Evolutionary conservation across 2,888 invertebrate genomes (phyloP).

Genomic region (Drosophila mimica): DNA sequence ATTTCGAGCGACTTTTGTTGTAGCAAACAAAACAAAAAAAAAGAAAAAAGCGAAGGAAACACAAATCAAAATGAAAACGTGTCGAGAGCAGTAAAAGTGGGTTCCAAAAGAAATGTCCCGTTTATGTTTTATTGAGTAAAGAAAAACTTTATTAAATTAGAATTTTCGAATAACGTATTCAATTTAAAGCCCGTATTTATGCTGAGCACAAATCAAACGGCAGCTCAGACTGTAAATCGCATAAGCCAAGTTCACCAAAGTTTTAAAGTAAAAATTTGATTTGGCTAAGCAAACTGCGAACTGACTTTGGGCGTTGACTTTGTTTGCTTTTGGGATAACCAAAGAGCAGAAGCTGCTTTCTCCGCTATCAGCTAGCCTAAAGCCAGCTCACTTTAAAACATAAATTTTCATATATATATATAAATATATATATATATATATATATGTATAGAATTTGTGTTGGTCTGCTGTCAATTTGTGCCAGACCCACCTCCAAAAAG

Average conservation of each 20-base stretch:
- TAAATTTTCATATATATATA: slow-evolving; percentile 28
- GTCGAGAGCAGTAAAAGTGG: slow-evolving; percentile 4
- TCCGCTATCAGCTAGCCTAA: slow-evolving; percentile 23
- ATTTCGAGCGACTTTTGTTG: slow-evolving; percentile 58
- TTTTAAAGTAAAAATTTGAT: slow-evolving; percentile 40
- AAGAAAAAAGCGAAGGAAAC: slow-evolving; percentile 3
- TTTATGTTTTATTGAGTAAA: background rate
- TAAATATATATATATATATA: background rate
- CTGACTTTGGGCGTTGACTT: slow-evolving; percentile 7
- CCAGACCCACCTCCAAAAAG: slow-evolving; percentile 38
- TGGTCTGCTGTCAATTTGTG: slow-evolving; percentile 56
- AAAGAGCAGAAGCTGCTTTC: slow-evolving; percentile 19
- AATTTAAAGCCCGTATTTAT: slow-evolving; percentile 1
- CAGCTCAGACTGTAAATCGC: slow-evolving; percentile 8
- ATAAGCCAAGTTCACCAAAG: slow-evolving; percentile 18
- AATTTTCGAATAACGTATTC: background rate
- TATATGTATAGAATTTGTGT: slow-evolving; percentile 12
- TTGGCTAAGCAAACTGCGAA: slow-evolving; percentile 21
- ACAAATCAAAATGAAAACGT: slow-evolving; percentile 45
- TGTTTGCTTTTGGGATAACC: slow-evolving; percentile 29
- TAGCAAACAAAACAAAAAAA: slow-evolving; percentile 1
- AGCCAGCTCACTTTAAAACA: slow-evolving; percentile 42
- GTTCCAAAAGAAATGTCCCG: slow-evolving; percentile 3
- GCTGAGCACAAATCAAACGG: slow-evolving; percentile 17
- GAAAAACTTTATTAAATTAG: background rate